Percentiles rank a stretch among this genome's conserved stretches.
Evolutionary conservation across 1,140 invertebrate genomes (phyloP).

Genomic region (Scaptomyza hsui): DNA sequence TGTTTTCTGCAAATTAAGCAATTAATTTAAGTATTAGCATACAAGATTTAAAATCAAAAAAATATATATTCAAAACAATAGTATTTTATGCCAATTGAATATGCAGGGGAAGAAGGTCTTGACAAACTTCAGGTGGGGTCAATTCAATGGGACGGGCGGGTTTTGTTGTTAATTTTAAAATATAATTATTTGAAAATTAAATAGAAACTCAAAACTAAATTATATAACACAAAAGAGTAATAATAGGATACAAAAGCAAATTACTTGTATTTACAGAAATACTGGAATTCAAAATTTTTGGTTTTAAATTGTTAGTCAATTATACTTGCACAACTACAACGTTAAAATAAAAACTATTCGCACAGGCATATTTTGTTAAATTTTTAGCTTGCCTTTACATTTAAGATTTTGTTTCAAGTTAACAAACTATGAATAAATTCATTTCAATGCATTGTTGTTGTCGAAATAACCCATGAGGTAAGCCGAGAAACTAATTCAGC

Average conservation of each 20-base stretch:
- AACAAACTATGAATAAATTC: slow-evolving; percentile 8
- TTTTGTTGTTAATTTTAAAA: background rate
- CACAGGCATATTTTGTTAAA: slow-evolving; percentile 14
- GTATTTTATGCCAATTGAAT: background rate
- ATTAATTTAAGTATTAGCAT: background rate
- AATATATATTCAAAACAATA: background rate
- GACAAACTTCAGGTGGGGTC: slow-evolving; percentile 10
- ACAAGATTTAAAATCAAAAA: background rate
- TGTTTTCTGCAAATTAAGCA: background rate
- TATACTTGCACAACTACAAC: slow-evolving; percentile 51
- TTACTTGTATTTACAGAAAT: slow-evolving; percentile 12
- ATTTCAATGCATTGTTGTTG: slow-evolving; percentile 41
- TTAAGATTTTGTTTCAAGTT: slow-evolving; percentile 11
- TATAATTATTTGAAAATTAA: background rate
- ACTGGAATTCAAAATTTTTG: background rate
- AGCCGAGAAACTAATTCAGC: slow-evolving; percentile 10
- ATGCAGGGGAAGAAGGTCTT: background rate
- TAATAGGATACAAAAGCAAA: slow-evolving; percentile 5
- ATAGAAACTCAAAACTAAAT: background rate
- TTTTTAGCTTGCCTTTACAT: slow-evolving; percentile 22
- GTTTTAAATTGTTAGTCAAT: slow-evolving; percentile 6
- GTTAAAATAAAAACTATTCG: slow-evolving; percentile 33
- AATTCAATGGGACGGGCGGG: slow-evolving; percentile 26
- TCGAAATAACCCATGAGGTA: slow-evolving; percentile 40
- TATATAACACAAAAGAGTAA: background rate